phyloP scores from a whole-genome alignment of 2,797 vertebrate genomes.

The Enteromius paludinosus region DNA sequence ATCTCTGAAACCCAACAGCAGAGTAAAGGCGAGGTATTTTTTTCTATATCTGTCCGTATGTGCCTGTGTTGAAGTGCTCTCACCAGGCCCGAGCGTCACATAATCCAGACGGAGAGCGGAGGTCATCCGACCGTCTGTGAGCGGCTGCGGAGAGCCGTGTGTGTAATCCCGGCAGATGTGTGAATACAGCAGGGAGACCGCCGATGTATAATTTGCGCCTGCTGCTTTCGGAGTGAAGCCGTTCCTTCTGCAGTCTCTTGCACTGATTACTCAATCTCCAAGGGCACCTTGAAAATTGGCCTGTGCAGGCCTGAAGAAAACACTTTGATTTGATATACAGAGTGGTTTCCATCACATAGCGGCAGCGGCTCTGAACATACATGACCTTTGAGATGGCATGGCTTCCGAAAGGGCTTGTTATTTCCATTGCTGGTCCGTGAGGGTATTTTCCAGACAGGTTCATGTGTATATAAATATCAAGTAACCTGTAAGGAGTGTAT shows the following conservation, averaged over 20 bases:
- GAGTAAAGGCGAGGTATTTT: slow-evolving; percentile 11
- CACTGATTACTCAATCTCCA: slow-evolving; percentile 49
- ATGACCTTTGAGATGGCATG: slow-evolving; percentile 19
- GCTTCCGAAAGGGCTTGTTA: slow-evolving; percentile 16
- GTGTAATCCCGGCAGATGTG: slow-evolving; percentile 46
- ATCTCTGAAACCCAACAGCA: slow-evolving; percentile 30
- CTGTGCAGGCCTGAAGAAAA: slow-evolving; percentile 38
- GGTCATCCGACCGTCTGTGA: slow-evolving; percentile 42
- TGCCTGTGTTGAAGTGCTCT: slow-evolving; percentile 27
- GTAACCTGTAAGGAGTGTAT: background rate
- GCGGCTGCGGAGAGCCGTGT: slow-evolving; percentile 16
- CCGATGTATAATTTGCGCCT: slow-evolving; percentile 41
- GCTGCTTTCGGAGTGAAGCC: slow-evolving; percentile 34
- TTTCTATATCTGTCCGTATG: slow-evolving; percentile 9
- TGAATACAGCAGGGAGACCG: slow-evolving; percentile 35
- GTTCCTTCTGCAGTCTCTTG: slow-evolving; percentile 42
- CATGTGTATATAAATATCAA: background rate
- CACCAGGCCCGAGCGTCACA: slow-evolving; percentile 32
- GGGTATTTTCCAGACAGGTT: background rate
- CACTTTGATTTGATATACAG: slow-evolving; percentile 26
- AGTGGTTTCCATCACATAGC: slow-evolving; percentile 29
- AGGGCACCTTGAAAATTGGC: slow-evolving; percentile 55
- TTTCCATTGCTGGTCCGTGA: slow-evolving; percentile 1
- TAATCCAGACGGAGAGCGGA: slow-evolving; percentile 46
- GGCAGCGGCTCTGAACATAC: slow-evolving; percentile 25